Base-by-base conservation (phyloP, 2,113 vertebrate species). In the Strix uralensis region DNA sequence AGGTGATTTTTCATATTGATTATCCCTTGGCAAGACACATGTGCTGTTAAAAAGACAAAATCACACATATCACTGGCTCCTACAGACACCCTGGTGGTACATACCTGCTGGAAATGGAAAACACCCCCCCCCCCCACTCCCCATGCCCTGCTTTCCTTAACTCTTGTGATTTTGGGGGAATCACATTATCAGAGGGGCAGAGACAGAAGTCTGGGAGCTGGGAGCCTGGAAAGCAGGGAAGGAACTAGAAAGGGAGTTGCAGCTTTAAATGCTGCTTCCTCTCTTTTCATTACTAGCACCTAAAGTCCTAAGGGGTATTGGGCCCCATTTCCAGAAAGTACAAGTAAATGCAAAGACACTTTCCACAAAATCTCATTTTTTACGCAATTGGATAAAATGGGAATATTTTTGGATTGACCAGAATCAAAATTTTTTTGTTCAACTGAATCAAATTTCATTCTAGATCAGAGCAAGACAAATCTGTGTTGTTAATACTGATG, bases 151-250 rank as follows among this genome's bases (percentile, higher is more conserved):
- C 51, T 66, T 66, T 86, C n/a, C 42, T 71, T 16, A 49, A 38
- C 7, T 78, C 25, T 42, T 2, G 0, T 20, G n/a, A 51, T 22
- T 74, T 5, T 6, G 2, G 20, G n/a, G 11, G 7, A 81, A 26
- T 58, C 15, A 26, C 27, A 34, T 61, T 54, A 57, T 49, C 12
- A 46, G 49, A 25, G 25, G 44, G 14, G 15, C 30, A 91, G 40
- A 81, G 55, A 46, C 36, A 61, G 40, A 2, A 61, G 11, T 13
- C 40, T 80, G 36, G 29, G 9, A 61, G 32, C 36, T 47, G 47
- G 44, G 54, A 83, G 49, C 15, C 8, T 69, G 62, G 21, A 81
- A 21, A 78, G 13, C 36, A 44, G 22, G 15, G 20, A 36, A 59
- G 38, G 65, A 12, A 12, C 42, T 84, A 27, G 34, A 70, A 71